phyloP scores from a whole-genome alignment of 2,113 vertebrate genomes.

The Arenaria interpres region DNA sequence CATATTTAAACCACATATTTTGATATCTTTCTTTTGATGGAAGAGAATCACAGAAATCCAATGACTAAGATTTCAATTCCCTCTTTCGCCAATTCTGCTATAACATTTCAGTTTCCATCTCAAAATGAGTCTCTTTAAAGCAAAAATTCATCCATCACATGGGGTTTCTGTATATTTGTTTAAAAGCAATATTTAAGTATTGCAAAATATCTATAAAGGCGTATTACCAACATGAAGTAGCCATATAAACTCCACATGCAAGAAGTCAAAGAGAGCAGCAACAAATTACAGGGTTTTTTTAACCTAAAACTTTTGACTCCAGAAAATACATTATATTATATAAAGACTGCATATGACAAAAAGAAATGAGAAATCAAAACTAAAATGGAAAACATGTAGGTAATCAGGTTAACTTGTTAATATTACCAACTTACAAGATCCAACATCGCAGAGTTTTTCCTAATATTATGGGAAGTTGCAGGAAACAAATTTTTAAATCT shows the following conservation, averaged over 20 bases:
- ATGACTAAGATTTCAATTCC: not conserved
- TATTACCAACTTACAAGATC: not conserved
- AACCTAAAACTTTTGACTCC: not conserved
- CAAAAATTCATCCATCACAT: not conserved
- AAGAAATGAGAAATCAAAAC: not conserved
- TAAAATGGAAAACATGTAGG: not conserved
- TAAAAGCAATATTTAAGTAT: not conserved
- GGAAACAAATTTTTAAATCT: not conserved
- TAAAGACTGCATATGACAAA: not conserved
- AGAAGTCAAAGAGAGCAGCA: not conserved
- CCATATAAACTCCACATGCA: not conserved
- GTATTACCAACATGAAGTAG: not conserved
- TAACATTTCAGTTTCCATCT: not conserved
- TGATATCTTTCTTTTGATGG: not conserved
- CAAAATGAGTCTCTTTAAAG: not conserved
- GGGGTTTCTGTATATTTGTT: not conserved
- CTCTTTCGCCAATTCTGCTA: not conserved
- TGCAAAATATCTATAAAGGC: not conserved
- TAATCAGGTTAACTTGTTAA: not conserved
- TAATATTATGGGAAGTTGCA: not conserved
- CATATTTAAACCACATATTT: not conserved
- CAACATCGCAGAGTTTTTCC: not conserved
- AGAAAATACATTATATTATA: not conserved
- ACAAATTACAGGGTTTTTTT: not conserved
- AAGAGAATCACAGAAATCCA: not conserved